These are phyloP conservation scores for Drosophila cyrtoloma DNA, from an alignment of 2,888 invertebrate species.

Conservation along the genomic window DNA sequence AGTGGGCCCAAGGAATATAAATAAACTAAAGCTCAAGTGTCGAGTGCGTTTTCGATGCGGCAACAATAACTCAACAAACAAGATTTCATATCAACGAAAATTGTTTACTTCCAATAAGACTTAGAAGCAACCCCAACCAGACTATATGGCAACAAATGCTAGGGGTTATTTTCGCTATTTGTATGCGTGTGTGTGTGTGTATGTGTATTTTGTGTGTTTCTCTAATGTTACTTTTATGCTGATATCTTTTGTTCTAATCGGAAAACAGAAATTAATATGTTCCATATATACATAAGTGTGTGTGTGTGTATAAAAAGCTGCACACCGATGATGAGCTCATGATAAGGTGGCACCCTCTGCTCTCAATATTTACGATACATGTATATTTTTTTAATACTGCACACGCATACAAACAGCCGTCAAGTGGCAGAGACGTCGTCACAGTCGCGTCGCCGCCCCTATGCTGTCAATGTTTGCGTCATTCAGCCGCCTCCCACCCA, in stretches of 20 bases:
- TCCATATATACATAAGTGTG: not conserved
- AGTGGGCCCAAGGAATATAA: not conserved
- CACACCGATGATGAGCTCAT: conserved; percentile 53
- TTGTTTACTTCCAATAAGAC: conserved; percentile 60
- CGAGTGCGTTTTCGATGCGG: conserved; percentile 7
- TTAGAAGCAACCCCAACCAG: conserved; percentile 59
- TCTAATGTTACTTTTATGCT: conserved; percentile 32
- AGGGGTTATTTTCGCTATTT: conserved; percentile 58
- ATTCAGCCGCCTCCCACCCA: conserved; percentile 32
- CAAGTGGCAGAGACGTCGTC: conserved; percentile 29
- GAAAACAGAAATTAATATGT: conserved; percentile 8
- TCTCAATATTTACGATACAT: conserved; percentile 24
- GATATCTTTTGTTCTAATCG: conserved; percentile 34
- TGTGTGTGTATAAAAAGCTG: conserved; percentile 13
- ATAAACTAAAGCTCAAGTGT: not conserved
- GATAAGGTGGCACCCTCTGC: conserved; percentile 42
- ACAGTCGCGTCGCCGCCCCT: conserved; percentile 43
- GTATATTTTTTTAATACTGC: conserved; percentile 19
- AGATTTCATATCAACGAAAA: conserved; percentile 19
- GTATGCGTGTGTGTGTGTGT: conserved; percentile 16
- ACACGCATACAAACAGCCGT: conserved; percentile 15
- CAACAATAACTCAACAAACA: conserved; percentile 31
- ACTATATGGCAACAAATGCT: conserved; percentile 33
- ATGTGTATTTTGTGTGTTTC: conserved; percentile 14
- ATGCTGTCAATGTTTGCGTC: conserved; percentile 45